Conservation (phyloP, 2,797 vertebrate species). For the Rhincodon typus region DNA sequence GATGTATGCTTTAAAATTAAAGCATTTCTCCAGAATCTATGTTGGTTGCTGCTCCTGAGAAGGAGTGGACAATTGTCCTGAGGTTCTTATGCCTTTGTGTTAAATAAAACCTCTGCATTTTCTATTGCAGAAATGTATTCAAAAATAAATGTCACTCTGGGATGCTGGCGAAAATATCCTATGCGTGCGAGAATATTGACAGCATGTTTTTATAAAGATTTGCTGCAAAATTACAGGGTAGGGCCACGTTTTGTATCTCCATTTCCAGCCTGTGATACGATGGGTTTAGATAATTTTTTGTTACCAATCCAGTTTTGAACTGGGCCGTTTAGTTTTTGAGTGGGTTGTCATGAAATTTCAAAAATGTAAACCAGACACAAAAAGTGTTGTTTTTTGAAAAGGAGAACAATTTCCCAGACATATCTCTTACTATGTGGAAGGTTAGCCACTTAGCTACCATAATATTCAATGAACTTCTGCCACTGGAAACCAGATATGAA, state of each 20-base stretch:
- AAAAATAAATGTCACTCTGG: background rate
- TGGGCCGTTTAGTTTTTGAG: background rate
- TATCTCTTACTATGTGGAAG: too few relatives aligned
- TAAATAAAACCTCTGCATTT: background rate
- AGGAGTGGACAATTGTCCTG: background rate
- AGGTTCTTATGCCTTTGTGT: too few relatives aligned
- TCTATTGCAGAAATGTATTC: background rate
- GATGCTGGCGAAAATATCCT: background rate
- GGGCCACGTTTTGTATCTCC: background rate
- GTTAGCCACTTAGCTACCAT: background rate
- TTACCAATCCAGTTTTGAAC: background rate
- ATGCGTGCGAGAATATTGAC: background rate
- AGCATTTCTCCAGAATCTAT: background rate
- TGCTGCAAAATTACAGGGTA: background rate
- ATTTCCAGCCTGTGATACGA: background rate
- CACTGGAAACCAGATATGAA: background rate
- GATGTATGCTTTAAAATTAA: background rate
- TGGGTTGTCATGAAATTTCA: conserved; percentile 1
- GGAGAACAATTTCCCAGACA: background rate
- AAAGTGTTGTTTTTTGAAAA: background rate
- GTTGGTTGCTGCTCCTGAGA: background rate
- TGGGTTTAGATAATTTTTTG: background rate
- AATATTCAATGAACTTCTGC: background rate
- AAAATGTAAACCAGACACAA: background rate
- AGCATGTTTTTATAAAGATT: background rate